Base-by-base conservation (phyloP, 2,888 invertebrate genomes). In the Platycheirus albimanus region DNA sequence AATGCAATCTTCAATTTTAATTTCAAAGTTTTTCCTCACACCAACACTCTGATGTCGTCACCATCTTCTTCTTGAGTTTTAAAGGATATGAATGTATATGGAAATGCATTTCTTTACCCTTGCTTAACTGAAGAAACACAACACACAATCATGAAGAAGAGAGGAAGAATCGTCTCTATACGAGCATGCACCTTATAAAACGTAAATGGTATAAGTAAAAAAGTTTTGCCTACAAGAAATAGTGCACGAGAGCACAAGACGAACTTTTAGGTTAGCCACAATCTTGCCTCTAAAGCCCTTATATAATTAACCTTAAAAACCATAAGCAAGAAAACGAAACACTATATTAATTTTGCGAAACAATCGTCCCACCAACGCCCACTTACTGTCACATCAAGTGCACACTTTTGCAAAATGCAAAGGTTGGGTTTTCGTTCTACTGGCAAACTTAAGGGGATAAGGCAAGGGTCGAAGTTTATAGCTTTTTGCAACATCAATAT, bases 281-380 rank as follows among this genome's bases (percentile, higher is more conserved):
- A 69, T 43, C 78, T 74, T 71, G 63, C 78, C 83, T 47, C 78
- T 24, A 78, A 78, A 69, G 67, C 69, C 74, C 72, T 74, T 69
- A 69, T 74, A 83, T 83, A 83, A 83, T 83, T 78, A 83, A 78
- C 83, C 78, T 64, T 78, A 72, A 78, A 58, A 78, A 72, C 67
- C 78, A 17, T 28, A 45, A 78, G 78, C 78, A 83, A 83, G 78
- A 83, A 83, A 83, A 51, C 56, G 78, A 78, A 83, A 83, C 78
- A 78, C 63, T 83, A 15, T 78, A 78, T 83, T 83, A 83, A 83
- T 83, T 83, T 83, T 72, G 33, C 30, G 69, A 78, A 74, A 64
- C 83, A 83, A 83, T 77, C 58, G 69, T 66, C 70, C 56, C 41
- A 77, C 69, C 63, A 67, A 83, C 83, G 83, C 83, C 83, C 83